Evolutionary conservation across 2,888 invertebrate species (phyloP), one percentile per base, ranked within the genome.

Genomic region (Lagria hirta): DNA sequence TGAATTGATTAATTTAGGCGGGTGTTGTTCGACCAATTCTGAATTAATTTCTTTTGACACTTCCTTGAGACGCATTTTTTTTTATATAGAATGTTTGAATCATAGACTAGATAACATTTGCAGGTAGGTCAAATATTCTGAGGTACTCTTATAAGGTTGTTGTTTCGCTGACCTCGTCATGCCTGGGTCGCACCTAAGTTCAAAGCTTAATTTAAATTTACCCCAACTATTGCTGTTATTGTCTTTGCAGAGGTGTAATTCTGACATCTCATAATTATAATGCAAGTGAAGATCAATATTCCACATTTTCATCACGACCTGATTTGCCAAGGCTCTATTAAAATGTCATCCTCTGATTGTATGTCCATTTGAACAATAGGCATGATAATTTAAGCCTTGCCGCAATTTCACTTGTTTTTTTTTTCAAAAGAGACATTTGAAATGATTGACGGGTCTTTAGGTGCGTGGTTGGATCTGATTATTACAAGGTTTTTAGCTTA

Each of bases 341-440:
- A 43, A 43, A 43, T 43, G 35, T 35, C 42, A 43, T 35, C 42
- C 22, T 5, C 14, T n/a, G 33, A 41, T 24, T 33, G 22, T 29
- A 38, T 17, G 20, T 24, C 15, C 35, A 35, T 14, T 10, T 21
- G 22, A 35, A 43, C 42, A 43, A 43, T 43, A 13, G 24, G 18
- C 27, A 33, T 15, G 26, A 33, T 33, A 34, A 43, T 28, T 20
- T 8, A 18, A 43, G 35, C 42, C 34, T 41, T 34, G 42, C 42
- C 34, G 13, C 12, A 41, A 41, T 41, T 41, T 28, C 28, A 21
- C 21, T 13, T 5, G 13, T 30, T 3, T 30, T 29, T 34, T 34
- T 35, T 8, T 26, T n/a, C n/a, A n/a, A 11, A 35, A 34, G 34
- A 34, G 34, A 34, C 24, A 34, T 22, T 33, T 10, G n/a, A 23